Evolutionary conservation across 2,888 invertebrate species (phyloP), one percentile per base, ranked within the genome.

Genomic region (Lasioglossum morio): DNA sequence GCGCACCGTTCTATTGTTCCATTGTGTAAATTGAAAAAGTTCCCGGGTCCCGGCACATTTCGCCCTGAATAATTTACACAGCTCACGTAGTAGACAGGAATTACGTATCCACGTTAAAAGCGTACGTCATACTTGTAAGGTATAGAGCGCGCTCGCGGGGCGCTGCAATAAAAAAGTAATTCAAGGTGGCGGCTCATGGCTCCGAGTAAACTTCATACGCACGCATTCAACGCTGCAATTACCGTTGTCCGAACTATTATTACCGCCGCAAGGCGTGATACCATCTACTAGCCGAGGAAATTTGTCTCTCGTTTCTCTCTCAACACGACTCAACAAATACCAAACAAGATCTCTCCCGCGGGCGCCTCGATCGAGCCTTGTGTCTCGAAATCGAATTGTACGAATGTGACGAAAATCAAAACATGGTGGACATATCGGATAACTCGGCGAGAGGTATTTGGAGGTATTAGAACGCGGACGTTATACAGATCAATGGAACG

Each of bases 401-500:
- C 69, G 12, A 19, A 34, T 34, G 66, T 3, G 23, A 37, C 23
- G 37, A 37, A 69, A 69, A 69, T 37, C 69, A 34, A 63, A 4
- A 16, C 1, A 16, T 19, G 1, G 12, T 12, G 8, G 63, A 34
- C 4, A 34, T 37, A 10, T 23, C 66, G 23, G 8, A 23, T 37
- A 70, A 78, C 40, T 79, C 75, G 7, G 34, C 40, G 4, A 30
- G 66, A 79, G 82, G 69, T 84, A 79, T 79, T 12, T 48, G 60
- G 66, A 79, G 82, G 69, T 84, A 79, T 79, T 12, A 57, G 60
- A 72, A 46, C 84, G 81, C 60, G 79, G 43, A 72, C 81, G 86
- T 85, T 82, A 87, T 40, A 75, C 90, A 88, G 90, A 92, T 90
- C 89, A 91, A 92, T 92, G 92, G 88, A 86, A 92, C 90, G 89